Evolutionary conservation across 2,797 vertebrate species (phyloP).

Genomic region (Potorous gilbertii): DNA sequence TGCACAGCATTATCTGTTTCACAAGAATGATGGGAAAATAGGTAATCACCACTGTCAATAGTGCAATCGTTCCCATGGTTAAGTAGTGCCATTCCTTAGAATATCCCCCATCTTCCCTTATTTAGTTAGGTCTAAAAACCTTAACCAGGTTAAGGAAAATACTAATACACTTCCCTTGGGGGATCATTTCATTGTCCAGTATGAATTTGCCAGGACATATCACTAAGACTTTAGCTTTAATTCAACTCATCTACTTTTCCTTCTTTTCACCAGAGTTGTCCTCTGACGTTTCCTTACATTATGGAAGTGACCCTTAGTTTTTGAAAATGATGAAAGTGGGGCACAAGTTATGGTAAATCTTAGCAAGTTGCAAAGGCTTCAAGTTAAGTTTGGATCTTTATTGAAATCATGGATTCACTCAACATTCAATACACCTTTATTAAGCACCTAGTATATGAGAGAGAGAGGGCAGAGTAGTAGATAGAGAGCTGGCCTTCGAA

Average conservation of each 20-base stretch:
- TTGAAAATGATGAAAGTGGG: neutral
- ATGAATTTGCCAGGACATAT: neutral
- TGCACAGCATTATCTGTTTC: fast-evolving
- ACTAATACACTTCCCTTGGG: neutral
- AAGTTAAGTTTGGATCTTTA: neutral
- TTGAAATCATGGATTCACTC: neutral
- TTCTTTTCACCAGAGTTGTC: neutral
- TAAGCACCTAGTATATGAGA: neutral
- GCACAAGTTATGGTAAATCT: neutral
- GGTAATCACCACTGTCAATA: neutral
- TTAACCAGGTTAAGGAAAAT: neutral
- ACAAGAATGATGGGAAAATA: fast-evolving
- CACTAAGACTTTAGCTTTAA: neutral
- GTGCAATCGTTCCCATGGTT: neutral
- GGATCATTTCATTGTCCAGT: neutral
- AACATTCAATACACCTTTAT: neutral
- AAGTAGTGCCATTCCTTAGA: neutral
- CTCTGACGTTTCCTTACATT: neutral
- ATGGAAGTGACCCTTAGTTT: neutral
- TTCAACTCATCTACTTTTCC: neutral
- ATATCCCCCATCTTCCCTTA: neutral
- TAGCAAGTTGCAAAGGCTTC: neutral
- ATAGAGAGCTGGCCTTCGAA: neutral
- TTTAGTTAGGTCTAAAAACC: neutral
- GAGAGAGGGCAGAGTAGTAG: neutral